A percentile compares a stretch with the other conserved stretches of the same genome.
phyloP scores from a whole-genome alignment of 2,113 vertebrate genomes.

The Heptranchias perlo region DNA sequence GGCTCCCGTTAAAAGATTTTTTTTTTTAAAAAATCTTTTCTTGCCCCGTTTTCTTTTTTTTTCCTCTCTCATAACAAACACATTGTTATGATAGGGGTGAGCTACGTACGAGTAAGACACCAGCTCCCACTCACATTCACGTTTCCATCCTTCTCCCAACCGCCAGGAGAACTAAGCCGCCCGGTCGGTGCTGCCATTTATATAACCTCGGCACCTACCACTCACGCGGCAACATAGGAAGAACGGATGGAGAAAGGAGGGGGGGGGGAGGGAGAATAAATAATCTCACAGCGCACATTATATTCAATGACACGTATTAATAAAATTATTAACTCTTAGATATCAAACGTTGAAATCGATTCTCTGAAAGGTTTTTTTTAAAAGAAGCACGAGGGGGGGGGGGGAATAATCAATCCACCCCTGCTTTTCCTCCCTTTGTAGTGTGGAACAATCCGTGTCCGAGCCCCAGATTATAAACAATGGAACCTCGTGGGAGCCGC shows the following conservation, averaged over 20 bases:
- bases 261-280: not conserved
- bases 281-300: not conserved
- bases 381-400: too few relatives aligned
- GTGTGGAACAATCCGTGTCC: not conserved
- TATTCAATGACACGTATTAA: not conserved
- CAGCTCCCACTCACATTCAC: not conserved
- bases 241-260: too few relatives aligned
- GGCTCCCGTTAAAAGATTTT: not conserved
- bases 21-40: not conserved
- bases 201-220: conserved; percentile 23
- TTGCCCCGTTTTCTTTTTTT: not conserved
- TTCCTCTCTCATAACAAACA: not conserved
- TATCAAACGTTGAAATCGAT: not conserved
- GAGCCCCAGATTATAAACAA: conserved; percentile 35
- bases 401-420: not conserved
- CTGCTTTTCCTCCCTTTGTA: not conserved
- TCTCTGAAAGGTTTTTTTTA: not conserved
- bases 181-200: not conserved
- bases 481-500: conserved; percentile 34
- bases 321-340: not conserved
- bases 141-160: not conserved
- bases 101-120: not conserved
- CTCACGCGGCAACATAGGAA: not conserved
- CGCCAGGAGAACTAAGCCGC: conserved; percentile 31
- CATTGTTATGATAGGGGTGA: not conserved